Base-by-base conservation (phyloP, 2,888 invertebrate species). In the Pimpla rufipes region DNA sequence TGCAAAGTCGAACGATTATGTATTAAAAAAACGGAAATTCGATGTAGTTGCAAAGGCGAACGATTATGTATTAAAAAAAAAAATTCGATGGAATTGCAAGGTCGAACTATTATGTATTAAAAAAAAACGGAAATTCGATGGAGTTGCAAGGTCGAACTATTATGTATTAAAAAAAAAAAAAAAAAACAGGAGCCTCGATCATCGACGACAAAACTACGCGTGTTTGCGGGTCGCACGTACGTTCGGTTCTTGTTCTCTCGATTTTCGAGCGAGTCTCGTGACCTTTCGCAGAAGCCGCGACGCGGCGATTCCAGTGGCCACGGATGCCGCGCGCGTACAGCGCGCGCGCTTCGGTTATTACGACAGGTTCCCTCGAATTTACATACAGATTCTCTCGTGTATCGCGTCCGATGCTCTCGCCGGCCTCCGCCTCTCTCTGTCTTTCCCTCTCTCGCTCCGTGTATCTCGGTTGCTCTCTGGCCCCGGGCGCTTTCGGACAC, bases 341-440 rank as follows among this genome's bases (percentile, higher is more conserved):
- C 68, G 40, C 59, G 57, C 35, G 47, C 29, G 29, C 29, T 29
- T 29, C 29, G 67, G 59, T 71, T 64, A 71, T 79, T 76, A 83
- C 79, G 71, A 73, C 83, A 83, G 83, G 76, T 83, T 83, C 71
- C 47, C 59, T 35, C 37, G 29, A 83, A 83, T 77, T 76, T 79
- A 77, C 79, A 79, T 79, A 76, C 71, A 83, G 52, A 79, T 79
- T 76, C 79, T 73, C 55, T 67, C 45, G 66, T 64, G 59, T 47
- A 57, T 75, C 79, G 57, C 42, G 37, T 62, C 10, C 67, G 70
- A 47, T 18, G 66, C 57, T 59, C 70, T 75, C 47, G 52, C 50
- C 40, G 47, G 47, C 47, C 47, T 57, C 62, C 59, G 55, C 55
- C 35, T 55, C 52, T 45, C 73, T 78, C 40, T 18, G 0, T 13